phyloP scores from a whole-genome alignment of 1,140 invertebrate genomes.

The Phocides pigmalion region DNA sequence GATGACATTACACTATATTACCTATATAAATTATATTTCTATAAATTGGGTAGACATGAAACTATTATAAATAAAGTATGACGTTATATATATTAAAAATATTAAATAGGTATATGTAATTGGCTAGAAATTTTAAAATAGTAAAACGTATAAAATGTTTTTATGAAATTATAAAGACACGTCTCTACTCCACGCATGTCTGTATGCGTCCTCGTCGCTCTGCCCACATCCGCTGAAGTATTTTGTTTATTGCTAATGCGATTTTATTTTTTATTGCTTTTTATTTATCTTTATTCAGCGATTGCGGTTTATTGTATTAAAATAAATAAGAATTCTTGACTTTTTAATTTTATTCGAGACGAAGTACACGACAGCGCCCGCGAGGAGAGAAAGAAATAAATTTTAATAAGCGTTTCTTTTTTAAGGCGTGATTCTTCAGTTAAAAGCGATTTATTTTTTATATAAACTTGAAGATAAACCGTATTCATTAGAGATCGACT shows the following conservation, averaged over 20 bases:
- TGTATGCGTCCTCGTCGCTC: slow-evolving; percentile 63
- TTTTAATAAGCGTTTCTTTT: slow-evolving; percentile 84
- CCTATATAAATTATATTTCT: no score
- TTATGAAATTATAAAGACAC: slow-evolving; percentile 37
- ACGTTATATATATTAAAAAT: no score
- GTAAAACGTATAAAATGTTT: no score
- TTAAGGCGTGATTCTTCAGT: slow-evolving; percentile 84
- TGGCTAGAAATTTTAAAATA: no score
- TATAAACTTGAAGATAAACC: slow-evolving; percentile 82
- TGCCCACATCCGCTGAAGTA: slow-evolving; percentile 83
- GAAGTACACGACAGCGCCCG: slow-evolving; percentile 78
- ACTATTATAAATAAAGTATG: no score
- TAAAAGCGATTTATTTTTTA: slow-evolving; percentile 84
- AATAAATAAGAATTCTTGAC: slow-evolving; percentile 84
- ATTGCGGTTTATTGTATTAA: slow-evolving; percentile 84
- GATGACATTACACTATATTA: no score
- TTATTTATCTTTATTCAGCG: slow-evolving; percentile 84
- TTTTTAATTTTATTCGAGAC: slow-evolving; percentile 83
- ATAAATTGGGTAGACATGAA: no score
- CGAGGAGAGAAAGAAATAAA: slow-evolving; percentile 83
- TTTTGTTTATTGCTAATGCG: slow-evolving; percentile 84
- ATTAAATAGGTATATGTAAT: no score
- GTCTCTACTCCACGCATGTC: slow-evolving; percentile 58
- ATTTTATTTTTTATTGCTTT: slow-evolving; percentile 84
- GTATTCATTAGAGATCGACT: slow-evolving; percentile 83